Evolutionary conservation across 2,888 invertebrate genomes (phyloP).

Genomic region (Operophtera brumata): DNA sequence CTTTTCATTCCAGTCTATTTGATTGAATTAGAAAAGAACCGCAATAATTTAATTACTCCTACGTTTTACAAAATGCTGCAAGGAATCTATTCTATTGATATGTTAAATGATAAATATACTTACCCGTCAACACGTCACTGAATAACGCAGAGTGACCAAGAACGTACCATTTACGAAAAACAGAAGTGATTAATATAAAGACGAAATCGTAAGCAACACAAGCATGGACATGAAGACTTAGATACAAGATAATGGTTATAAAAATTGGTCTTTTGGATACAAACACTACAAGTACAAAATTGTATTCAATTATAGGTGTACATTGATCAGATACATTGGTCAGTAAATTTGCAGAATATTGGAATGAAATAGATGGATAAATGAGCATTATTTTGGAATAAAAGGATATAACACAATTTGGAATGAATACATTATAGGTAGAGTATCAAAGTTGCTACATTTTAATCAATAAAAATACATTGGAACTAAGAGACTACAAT

Average conservation of each 20-base stretch:
- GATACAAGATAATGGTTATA: conserved; percentile 33
- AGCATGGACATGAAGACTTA: conserved; percentile 21
- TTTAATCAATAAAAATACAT: not conserved
- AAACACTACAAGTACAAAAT: conserved; percentile 36
- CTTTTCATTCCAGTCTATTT: too few species aligned
- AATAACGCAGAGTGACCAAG: too few species aligned
- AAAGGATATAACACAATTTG: not conserved
- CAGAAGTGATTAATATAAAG: not conserved
- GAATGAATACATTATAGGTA: not conserved
- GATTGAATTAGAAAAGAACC: too few species aligned
- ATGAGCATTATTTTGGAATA: not conserved
- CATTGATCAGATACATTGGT: conserved; percentile 15
- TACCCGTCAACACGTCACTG: too few species aligned
- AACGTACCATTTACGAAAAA: too few species aligned
- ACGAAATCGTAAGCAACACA: conserved; percentile 6
- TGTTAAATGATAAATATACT: too few species aligned
- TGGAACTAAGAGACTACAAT: not conserved
- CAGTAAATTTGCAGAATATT: conserved; percentile 11
- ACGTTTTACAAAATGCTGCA: too few species aligned
- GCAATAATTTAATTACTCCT: too few species aligned
- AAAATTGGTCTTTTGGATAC: conserved; percentile 45
- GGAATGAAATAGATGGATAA: not conserved
- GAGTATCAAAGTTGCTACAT: not conserved
- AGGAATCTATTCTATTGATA: too few species aligned
- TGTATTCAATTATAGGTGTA: conserved; percentile 22